phyloP scores from a whole-genome alignment of 2,888 invertebrate species.

The Coenonympha arcania region DNA sequence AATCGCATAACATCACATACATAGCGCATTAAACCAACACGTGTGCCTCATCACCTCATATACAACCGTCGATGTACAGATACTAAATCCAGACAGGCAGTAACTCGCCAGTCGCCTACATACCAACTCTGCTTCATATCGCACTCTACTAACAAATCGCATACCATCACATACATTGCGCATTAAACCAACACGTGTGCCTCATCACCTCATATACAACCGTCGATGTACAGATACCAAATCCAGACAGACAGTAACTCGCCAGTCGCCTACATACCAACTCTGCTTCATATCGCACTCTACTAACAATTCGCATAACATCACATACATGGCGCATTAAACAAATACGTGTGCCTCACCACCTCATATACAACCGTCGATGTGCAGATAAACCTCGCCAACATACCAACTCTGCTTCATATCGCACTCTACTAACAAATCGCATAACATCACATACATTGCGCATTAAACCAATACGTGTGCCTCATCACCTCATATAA shows the following conservation, averaged over 20 bases:
- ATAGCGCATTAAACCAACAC: too few species aligned
- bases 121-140: too few species aligned
- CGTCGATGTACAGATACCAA: slow-evolving; percentile 68
- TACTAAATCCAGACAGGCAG: too few species aligned
- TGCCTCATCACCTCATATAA: slow-evolving; percentile 14
- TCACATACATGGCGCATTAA: slow-evolving; percentile 12
- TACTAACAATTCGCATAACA: too few species aligned
- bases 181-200: slow-evolving; percentile 5
- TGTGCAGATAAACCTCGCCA: slow-evolving; percentile 73
- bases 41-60: neutral
- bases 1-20: too few species aligned
- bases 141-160: too few species aligned
- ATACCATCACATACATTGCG: neutral
- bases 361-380: slow-evolving; percentile 19
- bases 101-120: too few species aligned
- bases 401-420: neutral
- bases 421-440: too few species aligned
- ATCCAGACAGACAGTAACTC: too few species aligned
- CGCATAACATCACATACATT: too few species aligned
- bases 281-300: neutral
- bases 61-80: neutral
- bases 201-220: slow-evolving; percentile 8
- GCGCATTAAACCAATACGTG: slow-evolving; percentile 10
- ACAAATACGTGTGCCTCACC: slow-evolving; percentile 7
- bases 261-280: too few species aligned